Evolutionary conservation across 2,888 invertebrate species (phyloP).

Genomic region (Nomada fucata): DNA sequence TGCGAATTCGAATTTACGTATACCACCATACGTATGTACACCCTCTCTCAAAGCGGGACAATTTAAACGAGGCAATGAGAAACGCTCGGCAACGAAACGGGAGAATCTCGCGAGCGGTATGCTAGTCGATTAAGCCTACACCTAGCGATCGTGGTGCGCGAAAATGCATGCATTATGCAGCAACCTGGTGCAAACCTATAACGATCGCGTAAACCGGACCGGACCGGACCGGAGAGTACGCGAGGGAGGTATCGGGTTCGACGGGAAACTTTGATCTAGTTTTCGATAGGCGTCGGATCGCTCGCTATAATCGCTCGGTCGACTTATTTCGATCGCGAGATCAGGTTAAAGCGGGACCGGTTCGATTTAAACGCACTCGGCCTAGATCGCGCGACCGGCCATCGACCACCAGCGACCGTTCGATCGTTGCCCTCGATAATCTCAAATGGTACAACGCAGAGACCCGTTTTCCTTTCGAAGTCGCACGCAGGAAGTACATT

Average conservation of each 20-base stretch:
- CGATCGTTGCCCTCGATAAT: background rate
- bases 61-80: background rate
- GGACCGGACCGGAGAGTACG: constrained; percentile 46
- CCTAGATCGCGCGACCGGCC: background rate
- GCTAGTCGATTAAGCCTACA: constrained; percentile 66
- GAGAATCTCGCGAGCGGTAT: constrained; percentile 34
- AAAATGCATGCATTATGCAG: constrained; percentile 68
- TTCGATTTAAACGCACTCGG: background rate
- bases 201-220: constrained; percentile 66
- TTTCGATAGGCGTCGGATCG: constrained; percentile 21
- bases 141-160: constrained; percentile 60
- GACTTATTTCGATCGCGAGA: background rate
- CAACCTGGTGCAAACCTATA: constrained; percentile 48
- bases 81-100: background rate
- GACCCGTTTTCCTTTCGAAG: too few species aligned
- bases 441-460: background rate
- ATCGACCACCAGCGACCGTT: too few species aligned
- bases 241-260: constrained; percentile 16
- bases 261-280: constrained; percentile 59
- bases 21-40: background rate
- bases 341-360: background rate
- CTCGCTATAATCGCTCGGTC: constrained; percentile 8
- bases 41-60: background rate
- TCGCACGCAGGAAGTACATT: too few species aligned
- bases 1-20: background rate